A percentile compares a stretch with the other conserved stretches of the same genome.
Conservation (phyloP, 2,113 vertebrate species). For the Amia ocellicauda region DNA sequence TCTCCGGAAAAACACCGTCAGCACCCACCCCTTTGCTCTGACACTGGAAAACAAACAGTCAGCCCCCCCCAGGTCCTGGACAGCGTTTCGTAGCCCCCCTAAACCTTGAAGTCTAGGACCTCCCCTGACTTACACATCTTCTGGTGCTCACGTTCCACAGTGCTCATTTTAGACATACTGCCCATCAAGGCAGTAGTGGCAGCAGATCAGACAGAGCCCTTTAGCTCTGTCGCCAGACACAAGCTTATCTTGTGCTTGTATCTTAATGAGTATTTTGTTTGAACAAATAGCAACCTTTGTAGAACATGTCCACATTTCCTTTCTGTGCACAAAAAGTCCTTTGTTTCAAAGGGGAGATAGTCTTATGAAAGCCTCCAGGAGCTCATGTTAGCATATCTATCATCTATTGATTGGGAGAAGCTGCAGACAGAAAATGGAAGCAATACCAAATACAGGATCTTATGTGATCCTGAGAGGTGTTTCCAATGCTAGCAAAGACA, state of each 20-base stretch:
- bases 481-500: background rate
- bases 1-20: too few relatives aligned
- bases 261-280: constrained; percentile 9
- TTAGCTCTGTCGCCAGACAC: background rate
- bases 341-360: background rate
- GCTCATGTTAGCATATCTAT: background rate
- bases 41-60: too few relatives aligned
- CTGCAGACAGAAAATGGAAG: constrained; percentile 12
- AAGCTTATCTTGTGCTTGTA: constrained; percentile 21
- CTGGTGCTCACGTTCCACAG: background rate
- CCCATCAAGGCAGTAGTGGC: too few relatives aligned
- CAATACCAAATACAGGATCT: constrained; percentile 6
- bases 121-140: background rate
- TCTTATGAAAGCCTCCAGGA: too few relatives aligned
- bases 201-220: background rate
- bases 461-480: constrained; percentile 6
- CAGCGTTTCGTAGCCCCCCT: too few relatives aligned
- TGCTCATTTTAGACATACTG: background rate
- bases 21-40: too few relatives aligned
- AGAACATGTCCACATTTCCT: background rate
- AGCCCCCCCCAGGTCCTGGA: too few relatives aligned
- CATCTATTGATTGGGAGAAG: background rate
- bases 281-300: background rate
- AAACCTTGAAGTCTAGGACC: too few relatives aligned
- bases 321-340: background rate